These are phyloP conservation scores for Epizoanthus stellaris DNA, from an alignment of 92 coral and sea anemone species.

Conservation along the genomic window DNA sequence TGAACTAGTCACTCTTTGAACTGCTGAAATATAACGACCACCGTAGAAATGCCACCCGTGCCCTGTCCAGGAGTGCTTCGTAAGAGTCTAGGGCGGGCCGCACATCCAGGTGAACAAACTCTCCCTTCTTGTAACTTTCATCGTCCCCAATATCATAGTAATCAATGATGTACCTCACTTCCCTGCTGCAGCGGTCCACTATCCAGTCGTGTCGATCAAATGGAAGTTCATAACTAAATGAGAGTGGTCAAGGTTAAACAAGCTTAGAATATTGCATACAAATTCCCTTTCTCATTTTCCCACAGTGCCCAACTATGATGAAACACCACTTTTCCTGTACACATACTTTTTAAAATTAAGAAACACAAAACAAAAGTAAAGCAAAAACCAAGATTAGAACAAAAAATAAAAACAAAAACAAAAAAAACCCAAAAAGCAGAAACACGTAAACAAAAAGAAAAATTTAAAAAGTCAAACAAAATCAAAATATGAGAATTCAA, in stretches of 20 bases:
- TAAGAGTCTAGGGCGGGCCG: constrained; percentile 96
- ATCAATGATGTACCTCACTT: constrained; percentile 94
- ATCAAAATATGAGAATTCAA: no score
- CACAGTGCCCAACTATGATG: background rate
- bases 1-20: constrained; percentile 57
- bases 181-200: constrained; percentile 90
- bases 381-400: no score
- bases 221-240: constrained; percentile 89
- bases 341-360: no score
- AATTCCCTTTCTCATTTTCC: background rate
- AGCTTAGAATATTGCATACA: background rate
- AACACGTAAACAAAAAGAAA: no score
- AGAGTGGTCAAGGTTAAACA: background rate
- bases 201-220: constrained; percentile 99
- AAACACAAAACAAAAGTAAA: background rate
- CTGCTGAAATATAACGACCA: constrained; percentile 88
- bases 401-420: no score
- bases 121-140: constrained; percentile 90
- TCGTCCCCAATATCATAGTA: constrained; percentile 97
- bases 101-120: constrained; percentile 92
- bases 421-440: no score
- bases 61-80: constrained; percentile 88
- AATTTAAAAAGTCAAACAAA: no score
- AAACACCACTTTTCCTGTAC: no score
- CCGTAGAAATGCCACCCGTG: constrained; percentile 88